Conservation (phyloP, 2,888 invertebrate genomes). For the Melikaiella ostensackeni region DNA sequence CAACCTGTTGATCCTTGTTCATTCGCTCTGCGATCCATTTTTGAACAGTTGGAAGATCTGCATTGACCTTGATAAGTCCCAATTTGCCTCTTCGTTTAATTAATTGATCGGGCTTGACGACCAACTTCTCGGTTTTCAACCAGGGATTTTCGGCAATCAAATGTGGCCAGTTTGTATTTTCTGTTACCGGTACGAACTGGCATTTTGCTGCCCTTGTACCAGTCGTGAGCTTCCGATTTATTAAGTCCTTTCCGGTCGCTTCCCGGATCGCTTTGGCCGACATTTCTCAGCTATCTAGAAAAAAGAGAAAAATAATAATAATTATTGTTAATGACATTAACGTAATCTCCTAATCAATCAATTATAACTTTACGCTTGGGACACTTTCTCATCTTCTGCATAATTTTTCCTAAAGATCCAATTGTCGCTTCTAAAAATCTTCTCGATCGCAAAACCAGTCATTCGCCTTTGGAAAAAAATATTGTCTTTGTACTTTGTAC, state of each 20-base stretch:
- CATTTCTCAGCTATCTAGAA: conserved; percentile 80
- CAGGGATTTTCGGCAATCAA: conserved; percentile 89
- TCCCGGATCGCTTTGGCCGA: conserved; percentile 98
- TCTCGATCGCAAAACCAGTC: neutral
- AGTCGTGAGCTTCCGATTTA: conserved; percentile 87
- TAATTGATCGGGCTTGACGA: conserved; percentile 99
- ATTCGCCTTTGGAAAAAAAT: neutral
- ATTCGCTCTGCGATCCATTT: conserved; percentile 92
- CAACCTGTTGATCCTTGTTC: conserved; percentile 91
- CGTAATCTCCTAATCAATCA: neutral
- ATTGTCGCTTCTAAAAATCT: too few species aligned
- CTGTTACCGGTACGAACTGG: conserved; percentile 89
- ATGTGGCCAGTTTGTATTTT: conserved; percentile 87
- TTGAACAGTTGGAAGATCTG: conserved; percentile 86
- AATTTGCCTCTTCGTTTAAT: conserved; percentile 99
- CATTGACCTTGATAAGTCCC: conserved; percentile 97
- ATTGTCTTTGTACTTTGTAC: neutral
- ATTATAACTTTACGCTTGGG: neutral
- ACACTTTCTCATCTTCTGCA: neutral
- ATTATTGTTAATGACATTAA: too few species aligned
- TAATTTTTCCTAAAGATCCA: neutral
- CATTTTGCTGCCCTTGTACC: conserved; percentile 86
- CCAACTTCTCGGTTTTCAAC: conserved; percentile 91
- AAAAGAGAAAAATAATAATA: conserved; percentile 16
- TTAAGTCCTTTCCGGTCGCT: conserved; percentile 94